Conservation (phyloP, 2,113 vertebrate genomes). For the Megalops atlanticus region DNA sequence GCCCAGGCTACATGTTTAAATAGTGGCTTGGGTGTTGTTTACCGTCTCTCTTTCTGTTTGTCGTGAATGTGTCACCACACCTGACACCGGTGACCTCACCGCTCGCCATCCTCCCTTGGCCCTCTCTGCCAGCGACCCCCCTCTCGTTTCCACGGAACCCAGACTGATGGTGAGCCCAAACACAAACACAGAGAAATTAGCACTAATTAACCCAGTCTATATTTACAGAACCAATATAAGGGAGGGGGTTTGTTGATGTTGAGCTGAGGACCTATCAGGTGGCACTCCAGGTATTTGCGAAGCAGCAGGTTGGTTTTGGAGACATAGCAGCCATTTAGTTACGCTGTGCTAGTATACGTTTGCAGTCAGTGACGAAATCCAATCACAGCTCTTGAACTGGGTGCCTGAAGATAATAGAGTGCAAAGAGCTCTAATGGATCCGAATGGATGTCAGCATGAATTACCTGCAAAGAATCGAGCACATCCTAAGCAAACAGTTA, state of each 20-base stretch:
- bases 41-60: not conserved
- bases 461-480: not conserved
- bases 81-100: not conserved
- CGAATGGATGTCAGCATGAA: not conserved
- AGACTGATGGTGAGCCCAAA: not conserved
- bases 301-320: not conserved
- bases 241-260: not conserved
- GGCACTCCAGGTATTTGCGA: not conserved
- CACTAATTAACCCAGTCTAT: not conserved
- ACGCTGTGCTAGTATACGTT: not conserved
- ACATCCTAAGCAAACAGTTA: not conserved
- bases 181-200: not conserved
- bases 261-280: not conserved
- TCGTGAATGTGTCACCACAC: not conserved
- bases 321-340: not conserved
- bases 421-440: not conserved
- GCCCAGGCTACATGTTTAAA: not conserved
- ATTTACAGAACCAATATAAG: not conserved
- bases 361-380: not conserved
- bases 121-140: not conserved
- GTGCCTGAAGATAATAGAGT: not conserved
- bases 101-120: not conserved
- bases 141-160: not conserved
- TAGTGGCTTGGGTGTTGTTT: not conserved
- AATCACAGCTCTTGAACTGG: too few species aligned